Conservation (phyloP, 2,888 invertebrate species). For the Caenorhabditis imperialis region DNA sequence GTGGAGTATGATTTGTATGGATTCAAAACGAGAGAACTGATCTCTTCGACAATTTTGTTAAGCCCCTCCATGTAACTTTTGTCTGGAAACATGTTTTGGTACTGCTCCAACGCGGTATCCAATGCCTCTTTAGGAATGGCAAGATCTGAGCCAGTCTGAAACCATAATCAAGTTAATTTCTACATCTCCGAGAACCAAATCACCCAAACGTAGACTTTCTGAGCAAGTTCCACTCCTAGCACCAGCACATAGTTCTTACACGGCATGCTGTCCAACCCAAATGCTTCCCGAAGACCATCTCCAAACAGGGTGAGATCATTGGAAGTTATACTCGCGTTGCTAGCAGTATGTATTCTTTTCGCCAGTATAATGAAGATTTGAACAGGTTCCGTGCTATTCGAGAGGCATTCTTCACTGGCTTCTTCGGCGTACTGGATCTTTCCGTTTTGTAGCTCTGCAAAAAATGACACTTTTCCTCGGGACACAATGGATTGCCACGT, state of each 20-base stretch:
- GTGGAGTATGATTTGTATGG: slow-evolving; percentile 62
- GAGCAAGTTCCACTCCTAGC: slow-evolving; percentile 74
- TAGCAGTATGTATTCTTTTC: slow-evolving; percentile 71
- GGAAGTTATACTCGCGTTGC: slow-evolving; percentile 72
- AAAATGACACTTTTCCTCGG: no score
- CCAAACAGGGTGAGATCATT: slow-evolving; percentile 75
- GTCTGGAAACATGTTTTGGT: slow-evolving; percentile 73
- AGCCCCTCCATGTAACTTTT: slow-evolving; percentile 76
- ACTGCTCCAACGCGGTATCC: slow-evolving; percentile 66
- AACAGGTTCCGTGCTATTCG: slow-evolving; percentile 66
- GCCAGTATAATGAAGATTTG: slow-evolving; percentile 76
- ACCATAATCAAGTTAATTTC: neutral
- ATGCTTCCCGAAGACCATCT: slow-evolving; percentile 69
- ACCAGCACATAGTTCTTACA: slow-evolving; percentile 76
- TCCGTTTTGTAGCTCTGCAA: slow-evolving; percentile 63
- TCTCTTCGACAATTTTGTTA: slow-evolving; percentile 75
- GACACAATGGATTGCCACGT: no score
- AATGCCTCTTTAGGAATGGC: slow-evolving; percentile 70
- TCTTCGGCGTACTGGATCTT: slow-evolving; percentile 72
- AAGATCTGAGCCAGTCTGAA: slow-evolving; percentile 73
- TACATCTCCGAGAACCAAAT: slow-evolving; percentile 1
- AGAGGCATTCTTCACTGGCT: slow-evolving; percentile 69
- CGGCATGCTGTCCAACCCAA: slow-evolving; percentile 66
- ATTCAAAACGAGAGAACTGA: slow-evolving; percentile 72
- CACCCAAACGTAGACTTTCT: slow-evolving; percentile 74